Base-by-base conservation (phyloP, 1,140 invertebrate genomes). In the Rhopalosiphum maidis region DNA sequence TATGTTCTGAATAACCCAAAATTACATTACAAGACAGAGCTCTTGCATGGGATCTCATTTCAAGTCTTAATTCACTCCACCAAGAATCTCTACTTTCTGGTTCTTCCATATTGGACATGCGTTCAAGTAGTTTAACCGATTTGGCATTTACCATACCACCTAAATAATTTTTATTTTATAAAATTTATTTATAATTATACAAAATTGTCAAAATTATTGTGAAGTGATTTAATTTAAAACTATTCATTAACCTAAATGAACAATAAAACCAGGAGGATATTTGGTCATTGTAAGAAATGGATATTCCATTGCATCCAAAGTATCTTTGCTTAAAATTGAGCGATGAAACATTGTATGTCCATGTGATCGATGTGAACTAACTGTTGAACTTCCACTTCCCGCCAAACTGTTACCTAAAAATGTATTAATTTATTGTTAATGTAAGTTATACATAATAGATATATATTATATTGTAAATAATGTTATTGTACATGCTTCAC, bases 31-130 rank as follows among this genome's bases (percentile, higher is more conserved):
- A 99, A 23, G 97, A 97, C 60, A 99, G 95, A 35, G 98, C 97
- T 93, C 98, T 96, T 9, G 98, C 98, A 95, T 99, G 98, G 15
- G 98, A 98, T 6, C 98, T 96, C 93, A 99, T 97, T 96, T 99
- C 99, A 95, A 98, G 98, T 85, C 99, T 96, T 23, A 99, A 96
- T 95, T 99, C 98, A 1, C 97, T 98, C 98, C 98, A 99, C 98
- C 99, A 99, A 18, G 97, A 96, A 95, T 99, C 98, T 68, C 99
- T 96, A 2, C 98, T 97, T 95, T 99, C 98, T 2, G 98, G 97
- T 95, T 99, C 98, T 95, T 98, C 98, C 93, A 97, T 95, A 95
- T 97, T 97, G 30, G 96, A 96, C 82, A 98, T 98, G 94, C 97
- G 96, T 95, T 98, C 98, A 2, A 99, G 95, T 35, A 99, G 95